phyloP scores from a whole-genome alignment of 2,888 invertebrate species.

The Arrhopalites spinosus region DNA sequence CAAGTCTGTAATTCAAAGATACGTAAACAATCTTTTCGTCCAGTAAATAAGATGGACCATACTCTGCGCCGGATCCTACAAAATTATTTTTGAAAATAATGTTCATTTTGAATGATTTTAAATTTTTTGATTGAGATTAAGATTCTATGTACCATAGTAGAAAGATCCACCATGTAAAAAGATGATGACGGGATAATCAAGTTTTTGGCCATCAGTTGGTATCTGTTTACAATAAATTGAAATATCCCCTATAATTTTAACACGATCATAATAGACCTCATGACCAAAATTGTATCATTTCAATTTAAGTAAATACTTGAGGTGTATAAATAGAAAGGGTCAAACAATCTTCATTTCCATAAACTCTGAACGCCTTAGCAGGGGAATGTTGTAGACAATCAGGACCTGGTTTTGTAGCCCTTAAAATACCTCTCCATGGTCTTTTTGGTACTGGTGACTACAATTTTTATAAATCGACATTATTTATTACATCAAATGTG shows the following conservation, averaged over 20 bases:
- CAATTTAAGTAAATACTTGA: slow-evolving; percentile 20
- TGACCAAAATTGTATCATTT: not conserved
- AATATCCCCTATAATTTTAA: too few relatives aligned
- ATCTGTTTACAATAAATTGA: too few relatives aligned
- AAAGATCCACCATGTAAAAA: slow-evolving; percentile 50
- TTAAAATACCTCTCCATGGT: slow-evolving; percentile 44
- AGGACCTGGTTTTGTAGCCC: slow-evolving; percentile 44
- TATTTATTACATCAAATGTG: not conserved
- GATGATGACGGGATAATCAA: slow-evolving; percentile 33
- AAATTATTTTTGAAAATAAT: not conserved
- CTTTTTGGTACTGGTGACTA: slow-evolving; percentile 44
- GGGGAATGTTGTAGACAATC: slow-evolving; percentile 44
- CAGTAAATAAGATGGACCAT: slow-evolving; percentile 46
- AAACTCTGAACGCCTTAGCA: slow-evolving; percentile 40
- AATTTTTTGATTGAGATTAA: slow-evolving; percentile 3
- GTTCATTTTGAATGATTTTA: not conserved
- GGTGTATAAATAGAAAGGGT: slow-evolving; percentile 42
- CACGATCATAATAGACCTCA: too few relatives aligned
- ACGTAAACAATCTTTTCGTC: slow-evolving; percentile 46
- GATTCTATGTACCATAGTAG: slow-evolving; percentile 47
- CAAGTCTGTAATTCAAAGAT: slow-evolving; percentile 46
- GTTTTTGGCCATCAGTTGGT: too few relatives aligned
- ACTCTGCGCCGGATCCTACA: not conserved
- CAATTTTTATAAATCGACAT: not conserved
- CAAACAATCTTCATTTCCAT: slow-evolving; percentile 48